These are phyloP conservation scores for Antrozous pallidus DNA, from an alignment of 2,797 vertebrate species.

Conservation along the genomic window DNA sequence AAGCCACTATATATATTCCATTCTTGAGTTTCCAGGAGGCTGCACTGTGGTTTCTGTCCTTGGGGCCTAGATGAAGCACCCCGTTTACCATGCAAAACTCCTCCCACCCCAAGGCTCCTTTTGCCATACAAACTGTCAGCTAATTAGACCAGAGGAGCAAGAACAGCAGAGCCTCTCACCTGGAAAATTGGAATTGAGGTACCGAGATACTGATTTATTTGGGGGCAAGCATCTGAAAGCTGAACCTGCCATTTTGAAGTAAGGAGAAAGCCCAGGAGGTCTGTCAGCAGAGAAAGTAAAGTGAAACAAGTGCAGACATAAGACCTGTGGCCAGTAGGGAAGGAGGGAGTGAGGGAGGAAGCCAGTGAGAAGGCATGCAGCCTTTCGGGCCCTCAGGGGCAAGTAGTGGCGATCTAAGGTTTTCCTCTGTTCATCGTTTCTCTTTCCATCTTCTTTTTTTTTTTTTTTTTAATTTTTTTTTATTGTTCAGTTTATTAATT, in stretches of 20 bases:
- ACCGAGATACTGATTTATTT: not conserved
- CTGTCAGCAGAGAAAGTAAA: not conserved
- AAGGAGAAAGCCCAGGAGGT: not conserved
- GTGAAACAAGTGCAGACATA: not conserved
- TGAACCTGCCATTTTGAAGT: not conserved
- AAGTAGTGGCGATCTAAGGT: rapidly evolving
- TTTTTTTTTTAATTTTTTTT: too few species aligned
- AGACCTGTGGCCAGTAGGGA: not conserved
- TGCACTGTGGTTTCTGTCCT: not conserved
- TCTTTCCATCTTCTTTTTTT: not conserved
- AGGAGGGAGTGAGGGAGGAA: rapidly evolving
- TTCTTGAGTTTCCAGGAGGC: not conserved
- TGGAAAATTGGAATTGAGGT: not conserved
- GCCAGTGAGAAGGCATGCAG: not conserved
- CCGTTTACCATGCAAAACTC: not conserved
- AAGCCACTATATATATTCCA: not conserved
- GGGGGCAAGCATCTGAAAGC: not conserved
- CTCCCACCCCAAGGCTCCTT: too few species aligned
- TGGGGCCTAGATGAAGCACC: not conserved
- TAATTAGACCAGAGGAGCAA: not conserved
- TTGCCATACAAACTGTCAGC: not conserved
- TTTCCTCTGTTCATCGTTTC: not conserved
- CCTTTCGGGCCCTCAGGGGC: not conserved
- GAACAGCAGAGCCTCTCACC: not conserved
- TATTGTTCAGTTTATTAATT: too few species aligned